Percentiles rank a stretch among this genome's conserved stretches.
Evolutionary conservation across 2,888 invertebrate species (phyloP).

Genomic region (Synanthedon vespiformis): DNA sequence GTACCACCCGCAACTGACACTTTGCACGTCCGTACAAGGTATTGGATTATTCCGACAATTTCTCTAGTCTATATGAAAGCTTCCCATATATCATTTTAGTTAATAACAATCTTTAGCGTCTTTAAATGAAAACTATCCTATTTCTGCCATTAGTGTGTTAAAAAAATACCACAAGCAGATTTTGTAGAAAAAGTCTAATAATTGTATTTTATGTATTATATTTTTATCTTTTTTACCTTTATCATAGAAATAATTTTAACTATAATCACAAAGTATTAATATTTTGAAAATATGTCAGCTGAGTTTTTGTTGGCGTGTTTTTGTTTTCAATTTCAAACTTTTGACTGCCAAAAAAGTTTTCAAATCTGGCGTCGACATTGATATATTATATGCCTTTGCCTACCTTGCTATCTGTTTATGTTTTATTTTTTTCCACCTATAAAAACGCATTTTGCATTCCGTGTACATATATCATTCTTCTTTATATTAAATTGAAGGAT

Average conservation of each 20-base stretch:
- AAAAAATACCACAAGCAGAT: no score
- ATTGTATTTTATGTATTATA: no score
- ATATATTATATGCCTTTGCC: conserved; percentile 5
- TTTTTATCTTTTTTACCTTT: background rate
- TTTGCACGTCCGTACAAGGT: conserved; percentile 85
- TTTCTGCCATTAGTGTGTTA: no score
- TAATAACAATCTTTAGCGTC: no score
- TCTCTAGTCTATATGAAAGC: background rate
- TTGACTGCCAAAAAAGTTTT: conserved; percentile 2
- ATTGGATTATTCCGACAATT: conserved; percentile 18
- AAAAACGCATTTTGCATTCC: no score
- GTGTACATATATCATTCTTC: no score
- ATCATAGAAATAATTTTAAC: background rate
- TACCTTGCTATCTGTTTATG: background rate
- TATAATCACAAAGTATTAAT: no score
- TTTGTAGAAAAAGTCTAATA: no score
- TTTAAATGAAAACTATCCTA: no score
- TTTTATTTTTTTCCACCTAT: no score
- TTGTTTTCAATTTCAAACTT: conserved; percentile 2
- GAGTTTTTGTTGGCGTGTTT: background rate
- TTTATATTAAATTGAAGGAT: no score
- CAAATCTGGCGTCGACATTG: conserved; percentile 7
- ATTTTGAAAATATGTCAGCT: no score
- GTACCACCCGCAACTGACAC: conserved; percentile 81
- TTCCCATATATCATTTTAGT: background rate